Evolutionary conservation across 2,888 invertebrate species (phyloP).

Genomic region (Ephialtes manifestator): DNA sequence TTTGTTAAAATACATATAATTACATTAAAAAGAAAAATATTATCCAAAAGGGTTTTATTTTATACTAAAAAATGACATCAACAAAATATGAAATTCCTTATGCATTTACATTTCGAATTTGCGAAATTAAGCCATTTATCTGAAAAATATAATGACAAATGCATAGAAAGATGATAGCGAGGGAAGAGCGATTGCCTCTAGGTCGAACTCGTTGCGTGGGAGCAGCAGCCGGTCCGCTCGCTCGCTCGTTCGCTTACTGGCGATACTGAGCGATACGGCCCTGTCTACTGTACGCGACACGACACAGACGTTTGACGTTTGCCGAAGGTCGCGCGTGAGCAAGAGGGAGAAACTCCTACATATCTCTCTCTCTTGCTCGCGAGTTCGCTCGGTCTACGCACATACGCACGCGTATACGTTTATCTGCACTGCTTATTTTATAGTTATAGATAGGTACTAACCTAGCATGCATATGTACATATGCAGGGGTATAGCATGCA

Average conservation of each 20-base stretch:
- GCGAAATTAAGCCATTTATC: background rate
- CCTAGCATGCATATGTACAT: slow-evolving; percentile 16
- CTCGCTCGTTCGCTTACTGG: slow-evolving; percentile 32
- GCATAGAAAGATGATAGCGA: slow-evolving; percentile 11
- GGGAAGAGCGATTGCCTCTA: slow-evolving; percentile 46
- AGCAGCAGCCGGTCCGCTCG: slow-evolving; percentile 46
- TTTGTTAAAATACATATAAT: too few relatives aligned
- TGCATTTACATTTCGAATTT: background rate
- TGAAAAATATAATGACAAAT: background rate
- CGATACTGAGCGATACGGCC: slow-evolving; percentile 79
- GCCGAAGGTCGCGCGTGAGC: slow-evolving; percentile 81
- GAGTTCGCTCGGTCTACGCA: slow-evolving; percentile 68
- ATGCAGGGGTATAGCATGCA: background rate
- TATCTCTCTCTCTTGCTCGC: slow-evolving; percentile 48
- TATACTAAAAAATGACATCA: background rate
- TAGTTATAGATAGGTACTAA: slow-evolving; percentile 30
- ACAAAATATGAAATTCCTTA: background rate
- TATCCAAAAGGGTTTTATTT: background rate
- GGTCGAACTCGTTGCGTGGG: slow-evolving; percentile 40
- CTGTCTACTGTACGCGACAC: slow-evolving; percentile 77
- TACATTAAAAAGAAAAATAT: too few relatives aligned
- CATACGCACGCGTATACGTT: slow-evolving; percentile 58
- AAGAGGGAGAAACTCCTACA: slow-evolving; percentile 25
- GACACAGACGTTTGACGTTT: slow-evolving; percentile 84
- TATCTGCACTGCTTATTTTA: slow-evolving; percentile 66